Percentiles rank a stretch among this genome's conserved stretches.
phyloP scores from a whole-genome alignment of 2,888 invertebrate genomes.

The Ophioninae sp. region DNA sequence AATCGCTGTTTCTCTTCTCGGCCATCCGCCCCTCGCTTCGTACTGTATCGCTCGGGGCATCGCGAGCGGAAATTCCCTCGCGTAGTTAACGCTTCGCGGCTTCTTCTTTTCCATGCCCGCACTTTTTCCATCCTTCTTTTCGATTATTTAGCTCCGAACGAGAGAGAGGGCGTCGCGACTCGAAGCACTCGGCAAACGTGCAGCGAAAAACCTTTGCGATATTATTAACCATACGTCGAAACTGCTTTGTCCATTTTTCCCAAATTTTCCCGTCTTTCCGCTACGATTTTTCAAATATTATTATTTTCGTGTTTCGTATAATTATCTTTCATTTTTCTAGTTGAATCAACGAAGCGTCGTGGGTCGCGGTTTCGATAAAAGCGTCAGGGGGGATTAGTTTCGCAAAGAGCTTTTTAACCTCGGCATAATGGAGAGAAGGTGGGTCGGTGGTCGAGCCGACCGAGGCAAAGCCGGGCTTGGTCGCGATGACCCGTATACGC shows the following conservation, averaged over 20 bases:
- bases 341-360: not conserved
- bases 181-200: too few relatives aligned
- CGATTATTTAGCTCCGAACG: constrained; percentile 1
- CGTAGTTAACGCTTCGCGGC: not conserved
- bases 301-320: not conserved
- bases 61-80: not conserved
- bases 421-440: not conserved
- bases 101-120: too few relatives aligned
- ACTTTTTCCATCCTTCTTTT: too few relatives aligned
- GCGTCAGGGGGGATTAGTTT: not conserved
- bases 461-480: too few relatives aligned
- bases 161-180: too few relatives aligned
- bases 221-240: not conserved
- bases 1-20: constrained; percentile 38
- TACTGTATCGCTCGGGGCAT: constrained; percentile 12
- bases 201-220: not conserved
- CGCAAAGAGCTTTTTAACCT: constrained; percentile 8
- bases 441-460: too few relatives aligned
- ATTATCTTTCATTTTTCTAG: too few relatives aligned
- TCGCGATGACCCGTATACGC: not conserved
- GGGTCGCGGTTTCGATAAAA: not conserved
- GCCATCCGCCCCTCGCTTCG: not conserved
- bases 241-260: not conserved
- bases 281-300: not conserved
- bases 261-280: not conserved